Conservation (phyloP, 2,888 invertebrate species). For the Cheilosia vernalis region DNA sequence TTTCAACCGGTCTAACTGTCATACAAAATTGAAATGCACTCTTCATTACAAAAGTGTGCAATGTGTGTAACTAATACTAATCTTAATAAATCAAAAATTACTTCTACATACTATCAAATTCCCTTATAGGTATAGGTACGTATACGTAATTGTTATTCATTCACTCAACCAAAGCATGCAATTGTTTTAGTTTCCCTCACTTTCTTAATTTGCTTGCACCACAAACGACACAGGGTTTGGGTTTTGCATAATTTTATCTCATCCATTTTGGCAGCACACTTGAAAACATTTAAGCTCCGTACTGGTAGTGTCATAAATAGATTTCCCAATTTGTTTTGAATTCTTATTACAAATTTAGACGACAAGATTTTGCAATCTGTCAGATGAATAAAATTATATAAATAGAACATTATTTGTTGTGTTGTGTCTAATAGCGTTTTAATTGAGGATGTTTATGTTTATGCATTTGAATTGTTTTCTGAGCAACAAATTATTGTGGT, state of each 20-base stretch:
- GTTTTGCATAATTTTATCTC: conserved; percentile 16
- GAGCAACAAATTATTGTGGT: background rate
- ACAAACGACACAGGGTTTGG: background rate
- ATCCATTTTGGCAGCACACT: conserved; percentile 18
- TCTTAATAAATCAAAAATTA: too few species aligned
- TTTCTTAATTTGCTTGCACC: background rate
- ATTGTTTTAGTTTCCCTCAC: background rate
- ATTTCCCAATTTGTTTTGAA: conserved; percentile 18
- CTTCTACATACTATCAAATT: too few species aligned
- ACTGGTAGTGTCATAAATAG: conserved; percentile 34
- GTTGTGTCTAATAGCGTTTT: background rate
- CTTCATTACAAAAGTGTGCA: too few species aligned
- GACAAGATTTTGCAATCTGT: conserved; percentile 27
- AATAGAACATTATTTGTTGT: conserved; percentile 10
- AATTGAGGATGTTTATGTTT: background rate
- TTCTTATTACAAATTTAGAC: conserved; percentile 20
- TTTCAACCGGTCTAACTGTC: too few species aligned
- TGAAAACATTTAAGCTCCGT: conserved; percentile 25
- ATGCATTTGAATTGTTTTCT: conserved; percentile 22
- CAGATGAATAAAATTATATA: conserved; percentile 15
- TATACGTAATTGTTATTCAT: background rate
- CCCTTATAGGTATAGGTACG: too few species aligned
- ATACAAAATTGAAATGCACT: too few species aligned
- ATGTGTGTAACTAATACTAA: too few species aligned
- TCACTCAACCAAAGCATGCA: conserved; percentile 10